These are phyloP conservation scores for Mongoloraphidia duomilia DNA, from an alignment of 2,888 invertebrate genomes.

Conservation along the genomic window DNA sequence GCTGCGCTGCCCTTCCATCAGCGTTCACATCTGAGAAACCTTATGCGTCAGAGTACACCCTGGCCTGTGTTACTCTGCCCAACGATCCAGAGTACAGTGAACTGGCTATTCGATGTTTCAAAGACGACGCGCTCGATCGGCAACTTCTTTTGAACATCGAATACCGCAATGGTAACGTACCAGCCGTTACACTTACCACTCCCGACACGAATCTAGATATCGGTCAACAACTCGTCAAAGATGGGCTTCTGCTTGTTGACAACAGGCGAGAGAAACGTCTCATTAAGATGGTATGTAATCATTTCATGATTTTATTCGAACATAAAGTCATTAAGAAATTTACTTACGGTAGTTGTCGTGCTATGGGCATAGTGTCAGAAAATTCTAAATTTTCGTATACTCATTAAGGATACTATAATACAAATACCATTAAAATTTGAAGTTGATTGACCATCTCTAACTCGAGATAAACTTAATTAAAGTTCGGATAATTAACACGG, in stretches of 20 bases:
- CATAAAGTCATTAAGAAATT: neutral
- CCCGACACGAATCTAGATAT: slow-evolving; percentile 46
- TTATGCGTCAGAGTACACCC: slow-evolving; percentile 72
- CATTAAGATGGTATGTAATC: slow-evolving; percentile 47
- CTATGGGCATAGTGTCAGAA: too few species aligned
- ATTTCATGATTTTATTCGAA: neutral
- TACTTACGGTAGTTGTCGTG: neutral
- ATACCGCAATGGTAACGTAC: slow-evolving; percentile 44
- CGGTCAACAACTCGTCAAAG: slow-evolving; percentile 64
- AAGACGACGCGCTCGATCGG: slow-evolving; percentile 49
- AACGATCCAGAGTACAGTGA: slow-evolving; percentile 69
- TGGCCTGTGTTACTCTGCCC: slow-evolving; percentile 76
- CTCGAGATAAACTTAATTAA: too few species aligned
- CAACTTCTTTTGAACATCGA: slow-evolving; percentile 75
- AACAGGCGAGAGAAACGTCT: slow-evolving; percentile 67
- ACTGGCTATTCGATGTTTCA: slow-evolving; percentile 55
- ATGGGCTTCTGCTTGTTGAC: slow-evolving; percentile 76
- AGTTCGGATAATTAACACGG: too few species aligned
- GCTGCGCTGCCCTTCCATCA: slow-evolving; percentile 72
- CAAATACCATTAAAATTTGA: too few species aligned
- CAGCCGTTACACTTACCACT: slow-evolving; percentile 36
- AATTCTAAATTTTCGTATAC: too few species aligned
- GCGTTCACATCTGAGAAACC: slow-evolving; percentile 59
- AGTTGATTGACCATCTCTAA: too few species aligned
- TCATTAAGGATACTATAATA: too few species aligned